Base-by-base conservation (phyloP, 2,888 invertebrate species). In the Andrena fulva region DNA sequence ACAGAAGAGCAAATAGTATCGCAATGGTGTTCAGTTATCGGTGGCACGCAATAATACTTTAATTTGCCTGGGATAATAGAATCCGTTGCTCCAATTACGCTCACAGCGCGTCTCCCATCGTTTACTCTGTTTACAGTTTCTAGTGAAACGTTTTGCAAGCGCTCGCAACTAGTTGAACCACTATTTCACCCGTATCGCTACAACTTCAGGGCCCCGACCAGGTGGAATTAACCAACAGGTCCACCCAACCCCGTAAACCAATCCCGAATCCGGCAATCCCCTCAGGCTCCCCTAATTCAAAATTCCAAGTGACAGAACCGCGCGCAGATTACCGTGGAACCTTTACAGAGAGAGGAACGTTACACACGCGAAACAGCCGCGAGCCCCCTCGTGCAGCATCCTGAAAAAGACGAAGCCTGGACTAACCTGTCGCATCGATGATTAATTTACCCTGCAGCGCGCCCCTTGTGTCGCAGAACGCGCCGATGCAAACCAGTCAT, bases 401-500 rank as follows among this genome's bases (percentile, higher is more conserved):
- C n/a, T 7, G 24, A 35, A 73, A 62, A 60, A 33, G 8, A 10
- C 7, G 54, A 59, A 50, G 10, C 52, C 27, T 20, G 20, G 71
- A 35, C 48, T 77, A 83, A 83, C 77, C 68, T 72, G 20, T 1
- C 20, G 56, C 54, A 72, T 73, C 75, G 52, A 88, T 89, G 88
- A 87, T 87, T 69, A 84, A 77, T 77, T 71, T 78, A 77, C 80
- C 83, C 8, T 79, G 71, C 42, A 75, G 77, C 69, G 48, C 6
- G 20, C 59, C 75, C 29, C 59, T 77, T 33, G 68, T 89, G 84
- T 71, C 91, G 27, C 89, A 87, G 71, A 92, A 88, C 84, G 83
- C 87, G 50, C 89, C 86, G 5, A 79, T 88, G 54, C 87, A 91
- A 50, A 79, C 88, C 4, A 90, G 86, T 83, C 90, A 89, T 66